Conservation (phyloP, 2,113 vertebrate species). For the Mystacornis crossleyi region DNA sequence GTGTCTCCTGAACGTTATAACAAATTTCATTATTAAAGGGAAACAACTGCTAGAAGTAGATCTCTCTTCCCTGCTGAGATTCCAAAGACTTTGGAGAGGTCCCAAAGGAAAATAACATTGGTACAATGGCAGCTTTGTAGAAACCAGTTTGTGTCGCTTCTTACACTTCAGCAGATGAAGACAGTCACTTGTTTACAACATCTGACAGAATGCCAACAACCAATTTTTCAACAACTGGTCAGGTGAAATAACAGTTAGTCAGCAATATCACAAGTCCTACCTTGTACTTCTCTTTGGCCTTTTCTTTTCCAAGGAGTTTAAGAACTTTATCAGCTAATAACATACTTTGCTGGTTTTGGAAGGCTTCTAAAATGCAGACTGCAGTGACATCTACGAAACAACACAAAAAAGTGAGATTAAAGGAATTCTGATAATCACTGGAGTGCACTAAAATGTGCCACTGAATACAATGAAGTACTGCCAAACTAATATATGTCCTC, state of each 20-base stretch:
- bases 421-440: neutral
- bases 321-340: slow-evolving; percentile 96
- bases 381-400: slow-evolving; percentile 91
- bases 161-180: neutral
- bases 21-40: neutral
- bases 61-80: neutral
- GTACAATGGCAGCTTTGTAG: neutral
- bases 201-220: neutral
- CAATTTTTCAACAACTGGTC: neutral
- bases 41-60: neutral
- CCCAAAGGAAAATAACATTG: neutral
- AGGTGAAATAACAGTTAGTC: neutral
- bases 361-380: slow-evolving; percentile 97
- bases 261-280: slow-evolving; percentile 65
- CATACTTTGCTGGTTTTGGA: slow-evolving; percentile 99
- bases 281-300: slow-evolving; percentile 99
- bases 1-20: neutral
- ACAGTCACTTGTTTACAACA: neutral
- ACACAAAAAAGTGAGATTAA: neutral
- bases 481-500: fast-evolving
- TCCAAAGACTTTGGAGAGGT: neutral
- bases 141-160: fast-evolving
- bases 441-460: neutral
- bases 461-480: neutral
- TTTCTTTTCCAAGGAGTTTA: slow-evolving; percentile 97